These are phyloP conservation scores for Oenanthe melanoleuca DNA, from an alignment of 2,113 vertebrate species.

Conservation along the genomic window DNA sequence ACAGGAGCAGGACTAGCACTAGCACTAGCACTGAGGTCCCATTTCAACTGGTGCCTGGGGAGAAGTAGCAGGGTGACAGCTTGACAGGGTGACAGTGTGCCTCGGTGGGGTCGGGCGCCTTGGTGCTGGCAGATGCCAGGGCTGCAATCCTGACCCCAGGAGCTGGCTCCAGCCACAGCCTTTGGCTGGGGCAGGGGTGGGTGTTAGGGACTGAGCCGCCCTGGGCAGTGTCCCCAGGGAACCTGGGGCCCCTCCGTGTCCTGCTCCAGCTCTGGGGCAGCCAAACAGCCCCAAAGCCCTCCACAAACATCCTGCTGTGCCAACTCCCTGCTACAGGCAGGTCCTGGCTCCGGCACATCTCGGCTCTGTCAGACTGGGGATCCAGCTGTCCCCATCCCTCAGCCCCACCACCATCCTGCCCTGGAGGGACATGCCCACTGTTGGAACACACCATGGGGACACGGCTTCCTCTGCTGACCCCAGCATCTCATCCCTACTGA, in stretches of 20 bases:
- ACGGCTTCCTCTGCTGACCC: background rate
- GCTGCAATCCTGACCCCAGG: background rate
- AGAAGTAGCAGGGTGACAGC: background rate
- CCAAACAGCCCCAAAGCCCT: background rate
- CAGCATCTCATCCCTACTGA: fast-evolving
- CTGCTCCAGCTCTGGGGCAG: background rate
- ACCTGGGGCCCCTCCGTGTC: background rate
- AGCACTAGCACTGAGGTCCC: background rate
- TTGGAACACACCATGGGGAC: fast-evolving
- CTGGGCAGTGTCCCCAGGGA: fast-evolving
- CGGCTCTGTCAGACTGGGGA: background rate
- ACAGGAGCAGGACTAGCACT: fast-evolving
- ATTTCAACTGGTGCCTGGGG: background rate
- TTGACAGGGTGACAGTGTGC: background rate
- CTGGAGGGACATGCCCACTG: fast-evolving
- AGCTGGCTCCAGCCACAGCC: background rate
- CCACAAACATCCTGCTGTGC: background rate
- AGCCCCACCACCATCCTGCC: background rate
- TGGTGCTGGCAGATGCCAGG: background rate
- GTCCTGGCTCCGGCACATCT: fast-evolving
- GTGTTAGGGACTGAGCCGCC: background rate
- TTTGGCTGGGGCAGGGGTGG: background rate
- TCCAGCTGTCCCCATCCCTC: background rate
- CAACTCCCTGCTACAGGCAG: background rate
- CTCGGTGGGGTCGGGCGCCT: fast-evolving